Base-by-base conservation (phyloP, 2,113 vertebrate species). In the Sula dactylatra region DNA sequence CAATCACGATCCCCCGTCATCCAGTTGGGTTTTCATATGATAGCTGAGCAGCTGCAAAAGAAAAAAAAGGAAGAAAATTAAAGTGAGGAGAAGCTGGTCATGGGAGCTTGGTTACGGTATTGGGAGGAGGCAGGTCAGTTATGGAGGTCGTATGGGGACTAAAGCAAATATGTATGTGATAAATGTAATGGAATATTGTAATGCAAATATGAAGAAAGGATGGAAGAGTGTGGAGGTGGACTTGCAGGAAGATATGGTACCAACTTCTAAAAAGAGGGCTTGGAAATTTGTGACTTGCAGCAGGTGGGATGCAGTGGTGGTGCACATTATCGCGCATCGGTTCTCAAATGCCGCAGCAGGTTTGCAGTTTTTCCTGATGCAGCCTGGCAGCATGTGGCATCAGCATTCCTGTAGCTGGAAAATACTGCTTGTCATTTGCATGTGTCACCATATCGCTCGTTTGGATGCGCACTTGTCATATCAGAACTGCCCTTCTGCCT, bases 41-140 rank as follows among this genome's bases (percentile, higher is more conserved):
- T 13, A 86, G 47, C 17, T 88, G 77, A 82, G 54, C 0, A 70
- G 8, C 25, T 78, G 31, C 2, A 31, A 55, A 81, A 66, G 10
- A 7, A 34, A 62, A 66, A 67, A 66, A 56, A 2, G 5, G 17
- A 36, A 40, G 10, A 10, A 84, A 55, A 95, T 52, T 2, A 0
- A 81, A 29, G 9, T 17, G n/a, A 78, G 27, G 47, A 66, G 11
- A 5, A 24, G 17, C 12, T 71, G 42, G 29, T 26, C 21, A 0
- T 29, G 29, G 9, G 38, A 71, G n/a, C n/a, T 86, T 1, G 1
- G 27, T 34, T 31, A 6, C 0, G 0, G 6, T 24, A 1, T 7
- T 21, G 18, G 50, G 42, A 78, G 50, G 25, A 55, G 22, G 12
- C 6, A 71, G 45, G 27, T 38, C 25, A 31, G 47, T 55, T 64